Percentiles rank a stretch among this genome's conserved stretches.
phyloP scores from a whole-genome alignment of 2,797 vertebrate species.

The Jordanella pulchra region DNA sequence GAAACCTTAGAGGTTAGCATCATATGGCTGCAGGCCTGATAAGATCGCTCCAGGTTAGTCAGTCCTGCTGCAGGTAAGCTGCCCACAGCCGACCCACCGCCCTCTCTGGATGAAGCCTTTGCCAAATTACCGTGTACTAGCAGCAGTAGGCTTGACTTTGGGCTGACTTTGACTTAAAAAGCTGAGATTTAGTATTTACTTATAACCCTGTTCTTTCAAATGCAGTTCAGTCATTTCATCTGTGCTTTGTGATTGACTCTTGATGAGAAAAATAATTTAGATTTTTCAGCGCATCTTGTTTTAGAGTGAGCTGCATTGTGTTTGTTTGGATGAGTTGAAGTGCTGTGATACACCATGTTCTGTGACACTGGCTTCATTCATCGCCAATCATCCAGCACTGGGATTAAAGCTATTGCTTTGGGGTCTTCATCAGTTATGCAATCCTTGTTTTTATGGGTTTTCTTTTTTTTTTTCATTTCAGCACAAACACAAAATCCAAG shows the following conservation, averaged over 20 bases:
- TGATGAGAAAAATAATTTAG: no score
- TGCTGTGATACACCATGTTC: not conserved
- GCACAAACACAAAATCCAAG: slow-evolving; percentile 30
- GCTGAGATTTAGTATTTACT: not conserved
- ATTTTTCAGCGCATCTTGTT: not conserved
- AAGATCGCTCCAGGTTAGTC: slow-evolving; percentile 42
- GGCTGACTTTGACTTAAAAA: slow-evolving; percentile 61
- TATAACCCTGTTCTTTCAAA: no score
- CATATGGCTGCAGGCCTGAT: slow-evolving; percentile 39
- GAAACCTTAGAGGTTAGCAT: slow-evolving; percentile 26
- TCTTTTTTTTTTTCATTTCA: not conserved
- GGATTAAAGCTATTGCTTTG: slow-evolving; percentile 12
- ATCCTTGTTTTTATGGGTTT: not conserved
- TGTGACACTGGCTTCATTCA: slow-evolving; percentile 5
- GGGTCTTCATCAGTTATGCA: slow-evolving; percentile 21
- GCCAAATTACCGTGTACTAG: slow-evolving; percentile 35
- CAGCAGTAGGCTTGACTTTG: slow-evolving; percentile 62
- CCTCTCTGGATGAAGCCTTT: slow-evolving; percentile 31
- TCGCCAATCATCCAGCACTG: slow-evolving; percentile 14
- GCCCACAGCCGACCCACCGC: slow-evolving; percentile 26
- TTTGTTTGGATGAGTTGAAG: not conserved
- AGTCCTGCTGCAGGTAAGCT: slow-evolving; percentile 29
- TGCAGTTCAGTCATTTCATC: no score
- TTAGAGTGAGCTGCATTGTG: no score
- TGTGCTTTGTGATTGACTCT: no score